Evolutionary conservation across 2,888 invertebrate species (phyloP), one percentile per base, ranked within the genome.

Genomic region (Erpobdella octoculata): DNA sequence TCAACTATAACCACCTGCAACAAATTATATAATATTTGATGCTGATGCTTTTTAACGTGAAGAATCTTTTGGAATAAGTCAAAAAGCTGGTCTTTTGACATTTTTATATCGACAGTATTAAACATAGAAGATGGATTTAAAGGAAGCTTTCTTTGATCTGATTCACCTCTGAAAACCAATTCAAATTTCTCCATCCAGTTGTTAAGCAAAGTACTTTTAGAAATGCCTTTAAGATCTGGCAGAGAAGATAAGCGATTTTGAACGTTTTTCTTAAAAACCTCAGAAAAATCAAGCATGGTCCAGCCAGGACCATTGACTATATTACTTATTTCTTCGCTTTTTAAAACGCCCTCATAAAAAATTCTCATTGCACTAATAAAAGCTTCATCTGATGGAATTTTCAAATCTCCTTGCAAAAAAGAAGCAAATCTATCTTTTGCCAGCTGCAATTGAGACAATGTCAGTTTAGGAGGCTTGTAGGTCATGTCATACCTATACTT

Each of bases 161-260:
- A 28, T 36, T 69, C 69, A 21, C 69, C 69, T 18, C 37, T 2
- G 69, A 69, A 69, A 21, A 69, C 36, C 33, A 69, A 58, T 46
- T 69, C 69, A 58, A 69, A 69, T 12, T 48, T 38, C n/a, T 69
- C 58, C 69, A 69, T 69, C 69, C 69, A 69, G 36, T 46, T 48
- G 53, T 69, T 46, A n/a, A 33, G 5, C 4, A 69, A 33, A 31
- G 53, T 53, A 2, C 28, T 33, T 48, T 69, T 69, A 35, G 69
- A 69, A 18, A 69, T 41, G 53, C 48, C 48, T 36, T 69, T 69
- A 35, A 69, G 28, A 18, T 69, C 69, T n/a, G 69, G 69, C 58
- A 69, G 58, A n/a, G 35, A 33, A n/a, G 48, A n/a, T 5, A 69
- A 12, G 25, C 31, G 36, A 33, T 69, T 35, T 35, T 53, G 53